A percentile compares a stretch with the other conserved stretches of the same genome.
Conservation (phyloP, 92 coral and sea anemone genomes). For the Galaxea fascicularis region DNA sequence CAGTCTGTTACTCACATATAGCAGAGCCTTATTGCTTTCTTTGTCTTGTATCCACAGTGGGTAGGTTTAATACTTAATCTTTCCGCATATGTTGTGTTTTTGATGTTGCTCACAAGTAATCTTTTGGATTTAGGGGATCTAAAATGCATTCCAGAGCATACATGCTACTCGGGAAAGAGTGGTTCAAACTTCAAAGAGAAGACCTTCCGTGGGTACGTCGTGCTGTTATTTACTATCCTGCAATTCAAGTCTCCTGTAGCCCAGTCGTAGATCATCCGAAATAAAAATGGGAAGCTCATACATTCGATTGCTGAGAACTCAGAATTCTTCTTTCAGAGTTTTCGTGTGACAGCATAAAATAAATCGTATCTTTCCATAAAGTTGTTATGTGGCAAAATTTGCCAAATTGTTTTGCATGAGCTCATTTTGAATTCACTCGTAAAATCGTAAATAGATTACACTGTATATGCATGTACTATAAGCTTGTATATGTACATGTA, state of each 20-base stretch:
- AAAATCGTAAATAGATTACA: no score
- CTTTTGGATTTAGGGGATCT: neutral
- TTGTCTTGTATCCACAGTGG: neutral
- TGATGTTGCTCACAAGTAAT: neutral
- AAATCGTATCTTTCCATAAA: no score
- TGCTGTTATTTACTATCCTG: neutral
- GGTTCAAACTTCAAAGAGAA: conserved; percentile 82
- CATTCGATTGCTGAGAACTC: no score
- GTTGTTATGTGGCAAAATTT: no score
- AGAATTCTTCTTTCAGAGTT: no score
- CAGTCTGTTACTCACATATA: neutral
- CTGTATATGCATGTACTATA: no score
- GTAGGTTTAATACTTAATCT: neutral
- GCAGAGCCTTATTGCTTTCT: neutral
- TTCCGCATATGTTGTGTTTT: neutral
- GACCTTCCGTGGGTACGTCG: conserved; percentile 86
- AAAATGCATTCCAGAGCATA: conserved; percentile 96
- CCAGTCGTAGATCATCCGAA: no score
- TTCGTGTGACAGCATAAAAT: no score
- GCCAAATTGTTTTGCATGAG: no score
- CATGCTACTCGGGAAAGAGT: conserved; percentile 93
- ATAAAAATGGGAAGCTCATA: no score
- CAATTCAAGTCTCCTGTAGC: neutral
- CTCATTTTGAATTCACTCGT: no score
- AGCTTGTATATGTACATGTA: no score